Evolutionary conservation across 2,888 invertebrate species (phyloP).

Genomic region (Pheosia gnoma): DNA sequence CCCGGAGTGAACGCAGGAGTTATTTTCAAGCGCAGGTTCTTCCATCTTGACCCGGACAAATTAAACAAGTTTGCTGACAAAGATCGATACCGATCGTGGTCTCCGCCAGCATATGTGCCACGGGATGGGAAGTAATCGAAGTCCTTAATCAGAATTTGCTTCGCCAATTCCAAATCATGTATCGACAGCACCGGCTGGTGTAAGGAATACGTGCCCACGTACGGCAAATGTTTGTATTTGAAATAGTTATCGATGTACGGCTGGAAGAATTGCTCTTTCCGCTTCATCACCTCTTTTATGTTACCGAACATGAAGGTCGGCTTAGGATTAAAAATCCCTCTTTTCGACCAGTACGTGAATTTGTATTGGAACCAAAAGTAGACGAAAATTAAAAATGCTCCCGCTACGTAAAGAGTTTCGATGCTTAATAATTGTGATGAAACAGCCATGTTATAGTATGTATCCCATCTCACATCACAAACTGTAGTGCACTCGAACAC

Average conservation of each 20-base stretch:
- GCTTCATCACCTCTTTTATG: constrained; percentile 79
- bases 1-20: constrained; percentile 87
- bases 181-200: constrained; percentile 85
- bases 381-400: constrained; percentile 44
- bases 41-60: constrained; percentile 85
- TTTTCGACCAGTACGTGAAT: constrained; percentile 84
- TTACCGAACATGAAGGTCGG: constrained; percentile 87
- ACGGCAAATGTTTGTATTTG: constrained; percentile 74
- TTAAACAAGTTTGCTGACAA: constrained; percentile 85
- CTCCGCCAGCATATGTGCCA: constrained; percentile 85
- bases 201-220: constrained; percentile 86
- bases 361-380: constrained; percentile 71
- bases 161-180: constrained; percentile 85
- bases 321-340: constrained; percentile 81
- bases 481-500: too few species aligned
- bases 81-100: constrained; percentile 75
- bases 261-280: constrained; percentile 85
- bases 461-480: too few species aligned
- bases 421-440: constrained; percentile 35
- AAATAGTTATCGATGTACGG: constrained; percentile 84
- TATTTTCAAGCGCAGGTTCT: constrained; percentile 84
- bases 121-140: constrained; percentile 87
- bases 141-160: constrained; percentile 85
- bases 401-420: constrained; percentile 45
- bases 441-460: constrained; percentile 27